A percentile compares a stretch with the other conserved stretches of the same genome.
Conservation (phyloP, 2,888 invertebrate genomes). For the Leucophora obtusa region DNA sequence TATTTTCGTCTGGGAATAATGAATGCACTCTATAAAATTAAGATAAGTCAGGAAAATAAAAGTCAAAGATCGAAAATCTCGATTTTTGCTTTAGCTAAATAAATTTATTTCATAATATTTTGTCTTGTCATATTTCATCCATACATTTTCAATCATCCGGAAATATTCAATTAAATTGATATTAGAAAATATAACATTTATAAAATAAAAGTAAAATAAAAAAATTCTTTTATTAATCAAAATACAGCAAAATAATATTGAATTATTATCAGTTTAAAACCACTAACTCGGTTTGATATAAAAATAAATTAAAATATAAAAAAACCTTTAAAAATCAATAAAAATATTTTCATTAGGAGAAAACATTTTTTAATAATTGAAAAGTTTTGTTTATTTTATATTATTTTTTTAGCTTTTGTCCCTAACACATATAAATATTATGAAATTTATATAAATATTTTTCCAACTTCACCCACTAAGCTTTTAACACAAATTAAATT, state of each 20-base stretch:
- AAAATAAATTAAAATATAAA: not conserved
- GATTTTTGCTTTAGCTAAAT: no score
- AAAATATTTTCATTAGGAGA: slow-evolving; percentile 15
- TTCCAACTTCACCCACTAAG: slow-evolving; percentile 1
- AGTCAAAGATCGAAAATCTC: no score
- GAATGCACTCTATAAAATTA: no score
- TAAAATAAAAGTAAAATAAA: no score
- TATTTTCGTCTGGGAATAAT: no score
- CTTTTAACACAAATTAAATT: slow-evolving; percentile 8
- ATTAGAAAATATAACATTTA: not conserved
- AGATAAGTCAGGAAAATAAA: no score
- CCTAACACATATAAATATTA: slow-evolving; percentile 3
- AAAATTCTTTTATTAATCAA: not conserved
- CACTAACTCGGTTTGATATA: not conserved
- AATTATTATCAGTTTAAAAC: not conserved
- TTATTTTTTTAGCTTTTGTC: not conserved
- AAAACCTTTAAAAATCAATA: slow-evolving; percentile 12
- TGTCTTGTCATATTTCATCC: not conserved
- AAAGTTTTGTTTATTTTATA: slow-evolving; percentile 11
- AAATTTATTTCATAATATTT: no score
- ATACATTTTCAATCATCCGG: not conserved
- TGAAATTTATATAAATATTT: not conserved
- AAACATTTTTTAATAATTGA: slow-evolving; percentile 38
- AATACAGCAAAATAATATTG: slow-evolving; percentile 6
- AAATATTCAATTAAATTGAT: not conserved